Conservation (phyloP, 2,113 vertebrate species). For the Poeciliopsis occidentalis region DNA sequence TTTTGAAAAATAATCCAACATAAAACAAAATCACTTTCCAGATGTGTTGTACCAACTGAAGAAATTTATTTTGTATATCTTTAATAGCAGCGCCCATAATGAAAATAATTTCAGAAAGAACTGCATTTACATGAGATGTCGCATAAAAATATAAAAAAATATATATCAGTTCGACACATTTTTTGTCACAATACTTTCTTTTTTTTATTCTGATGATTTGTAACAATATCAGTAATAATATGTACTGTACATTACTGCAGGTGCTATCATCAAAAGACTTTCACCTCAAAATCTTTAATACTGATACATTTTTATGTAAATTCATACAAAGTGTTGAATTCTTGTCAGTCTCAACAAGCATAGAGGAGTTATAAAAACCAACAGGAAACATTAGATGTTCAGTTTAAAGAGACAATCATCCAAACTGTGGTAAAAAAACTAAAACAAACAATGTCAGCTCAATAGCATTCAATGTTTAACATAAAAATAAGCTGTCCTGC, state of each 20-base stretch:
- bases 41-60: no score
- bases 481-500: conserved; percentile 17
- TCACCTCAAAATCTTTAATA: not conserved
- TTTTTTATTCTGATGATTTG: conserved; percentile 51
- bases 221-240: conserved; percentile 38
- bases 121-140: no score
- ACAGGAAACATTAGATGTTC: not conserved
- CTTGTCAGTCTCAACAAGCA: conserved; percentile 41
- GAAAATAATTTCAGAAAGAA: no score
- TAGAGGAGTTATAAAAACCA: conserved; percentile 34
- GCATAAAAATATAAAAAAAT: no score
- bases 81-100: no score
- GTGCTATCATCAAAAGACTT: not conserved
- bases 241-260: conserved; percentile 44
- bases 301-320: conserved; percentile 4
- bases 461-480: conserved; percentile 24
- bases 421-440: conserved; percentile 32
- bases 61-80: no score
- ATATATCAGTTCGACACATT: not conserved
- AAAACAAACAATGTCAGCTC: not conserved
- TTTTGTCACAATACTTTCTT: conserved; percentile 6
- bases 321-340: conserved; percentile 1
- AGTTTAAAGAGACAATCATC: conserved; percentile 5
- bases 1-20: no score
- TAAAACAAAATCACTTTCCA: no score